phyloP scores from a whole-genome alignment of 2,888 invertebrate genomes.

The Lissocephala sabroskyi region DNA sequence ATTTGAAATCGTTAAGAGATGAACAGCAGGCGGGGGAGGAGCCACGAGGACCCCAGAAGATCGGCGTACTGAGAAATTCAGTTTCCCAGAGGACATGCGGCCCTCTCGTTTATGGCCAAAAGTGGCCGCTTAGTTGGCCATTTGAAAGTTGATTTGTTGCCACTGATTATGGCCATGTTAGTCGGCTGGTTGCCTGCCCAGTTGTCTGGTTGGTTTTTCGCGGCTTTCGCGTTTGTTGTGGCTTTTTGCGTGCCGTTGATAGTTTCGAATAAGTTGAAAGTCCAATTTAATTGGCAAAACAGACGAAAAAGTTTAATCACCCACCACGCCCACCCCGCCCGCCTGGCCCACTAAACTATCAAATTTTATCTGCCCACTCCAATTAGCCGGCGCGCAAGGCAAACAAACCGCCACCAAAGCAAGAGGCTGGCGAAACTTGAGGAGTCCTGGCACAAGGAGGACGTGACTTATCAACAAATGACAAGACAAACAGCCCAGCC shows the following conservation, averaged over 20 bases:
- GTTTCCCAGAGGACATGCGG: too few species aligned
- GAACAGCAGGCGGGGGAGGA: too few species aligned
- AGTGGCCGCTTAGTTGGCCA: too few species aligned
- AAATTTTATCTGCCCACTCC: conserved; percentile 1
- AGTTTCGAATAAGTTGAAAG: conserved; percentile 51
- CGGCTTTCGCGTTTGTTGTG: conserved; percentile 38
- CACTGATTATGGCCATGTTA: conserved; percentile 52
- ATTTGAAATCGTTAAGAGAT: too few species aligned
- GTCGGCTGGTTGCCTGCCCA: too few species aligned
- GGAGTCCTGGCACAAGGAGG: neutral
- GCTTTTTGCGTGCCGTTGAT: conserved; percentile 32
- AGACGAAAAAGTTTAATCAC: neutral
- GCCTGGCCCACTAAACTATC: neutral
- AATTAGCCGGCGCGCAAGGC: neutral
- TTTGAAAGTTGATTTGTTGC: conserved; percentile 59
- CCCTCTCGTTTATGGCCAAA: too few species aligned
- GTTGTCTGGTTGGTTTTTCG: conserved; percentile 5
- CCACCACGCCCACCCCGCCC: neutral
- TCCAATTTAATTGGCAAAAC: conserved; percentile 45
- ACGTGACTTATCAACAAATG: conserved; percentile 2
- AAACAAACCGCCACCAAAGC: too few species aligned
- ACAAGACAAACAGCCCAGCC: conserved; percentile 6
- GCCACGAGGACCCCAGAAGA: too few species aligned
- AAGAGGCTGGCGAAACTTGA: neutral
- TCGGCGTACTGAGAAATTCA: too few species aligned